These are phyloP conservation scores for Drosophila affinis DNA, from an alignment of 2,888 invertebrate species.

Conservation along the genomic window DNA sequence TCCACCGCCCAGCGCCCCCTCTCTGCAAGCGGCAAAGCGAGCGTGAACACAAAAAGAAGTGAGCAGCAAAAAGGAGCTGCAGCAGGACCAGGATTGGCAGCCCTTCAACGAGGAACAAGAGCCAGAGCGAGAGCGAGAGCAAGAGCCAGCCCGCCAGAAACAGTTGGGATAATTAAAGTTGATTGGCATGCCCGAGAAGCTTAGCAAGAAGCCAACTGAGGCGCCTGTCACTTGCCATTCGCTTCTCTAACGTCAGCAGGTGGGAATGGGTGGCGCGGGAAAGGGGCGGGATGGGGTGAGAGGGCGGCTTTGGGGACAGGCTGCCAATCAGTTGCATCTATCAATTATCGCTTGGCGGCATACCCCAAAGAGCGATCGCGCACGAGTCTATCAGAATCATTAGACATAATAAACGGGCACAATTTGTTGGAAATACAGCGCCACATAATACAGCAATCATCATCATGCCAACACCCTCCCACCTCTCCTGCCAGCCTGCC, in stretches of 20 bases:
- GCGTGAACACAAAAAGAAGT: constrained; percentile 65
- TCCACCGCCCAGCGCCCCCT: not conserved
- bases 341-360: constrained; percentile 40
- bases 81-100: constrained; percentile 35
- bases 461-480: constrained; percentile 23
- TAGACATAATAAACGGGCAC: constrained; percentile 59
- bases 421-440: constrained; percentile 71
- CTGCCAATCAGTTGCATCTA: constrained; percentile 61
- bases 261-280: not conserved
- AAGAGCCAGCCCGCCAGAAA: constrained; percentile 26
- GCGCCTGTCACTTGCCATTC: constrained; percentile 11
- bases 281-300: no score
- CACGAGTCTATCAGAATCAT: constrained; percentile 52
- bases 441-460: constrained; percentile 72
- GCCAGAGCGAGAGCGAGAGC: not conserved
- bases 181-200: constrained; percentile 59
- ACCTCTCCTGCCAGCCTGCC: not conserved
- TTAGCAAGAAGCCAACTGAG: constrained; percentile 22
- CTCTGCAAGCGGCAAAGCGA: constrained; percentile 51
- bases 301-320: not conserved
- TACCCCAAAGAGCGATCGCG: not conserved
- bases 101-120: constrained; percentile 21
- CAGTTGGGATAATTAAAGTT: constrained; percentile 67
- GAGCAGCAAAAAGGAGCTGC: constrained; percentile 51
- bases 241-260: not conserved